These are phyloP conservation scores for Neodontobutis hainanensis DNA, from an alignment of 2,113 vertebrate genomes.

Conservation along the genomic window DNA sequence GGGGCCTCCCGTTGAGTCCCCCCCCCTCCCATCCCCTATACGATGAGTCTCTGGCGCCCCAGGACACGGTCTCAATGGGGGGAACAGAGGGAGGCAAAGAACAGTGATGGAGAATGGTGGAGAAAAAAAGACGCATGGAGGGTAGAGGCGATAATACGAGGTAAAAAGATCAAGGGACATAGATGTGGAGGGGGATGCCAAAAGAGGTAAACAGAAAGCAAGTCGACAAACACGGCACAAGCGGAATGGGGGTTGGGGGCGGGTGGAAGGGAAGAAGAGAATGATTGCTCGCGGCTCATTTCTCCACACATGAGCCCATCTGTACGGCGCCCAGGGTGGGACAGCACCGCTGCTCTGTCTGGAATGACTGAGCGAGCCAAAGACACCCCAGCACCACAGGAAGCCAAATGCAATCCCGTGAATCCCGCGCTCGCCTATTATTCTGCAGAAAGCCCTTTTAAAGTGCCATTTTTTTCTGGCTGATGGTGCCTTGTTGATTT, in stretches of 20 bases:
- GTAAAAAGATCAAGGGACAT: constrained; percentile 57
- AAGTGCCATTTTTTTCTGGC: constrained; percentile 66
- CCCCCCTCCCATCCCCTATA: constrained; percentile 83
- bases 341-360: constrained; percentile 74
- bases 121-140: constrained; percentile 45
- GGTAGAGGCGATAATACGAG: constrained; percentile 54
- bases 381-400: constrained; percentile 76
- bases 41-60: constrained; percentile 79
- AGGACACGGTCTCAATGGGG: constrained; percentile 65
- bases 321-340: constrained; percentile 81
- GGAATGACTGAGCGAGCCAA: constrained; percentile 79
- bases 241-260: constrained; percentile 16
- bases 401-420: constrained; percentile 80
- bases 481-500: constrained; percentile 74
- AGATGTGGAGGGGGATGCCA: constrained; percentile 45
- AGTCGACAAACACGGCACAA: constrained; percentile 41
- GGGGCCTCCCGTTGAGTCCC: constrained; percentile 76
- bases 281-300: constrained; percentile 81
- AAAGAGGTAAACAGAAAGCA: constrained; percentile 69
- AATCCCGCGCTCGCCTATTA: constrained; percentile 76
- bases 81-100: constrained; percentile 33
- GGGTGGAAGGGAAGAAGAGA: constrained; percentile 43
- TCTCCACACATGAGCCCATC: constrained; percentile 83
- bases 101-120: constrained; percentile 17
- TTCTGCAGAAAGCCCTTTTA: constrained; percentile 75